Evolutionary conservation across 2,797 vertebrate species (phyloP).

Genomic region (Lepus oiostolus): DNA sequence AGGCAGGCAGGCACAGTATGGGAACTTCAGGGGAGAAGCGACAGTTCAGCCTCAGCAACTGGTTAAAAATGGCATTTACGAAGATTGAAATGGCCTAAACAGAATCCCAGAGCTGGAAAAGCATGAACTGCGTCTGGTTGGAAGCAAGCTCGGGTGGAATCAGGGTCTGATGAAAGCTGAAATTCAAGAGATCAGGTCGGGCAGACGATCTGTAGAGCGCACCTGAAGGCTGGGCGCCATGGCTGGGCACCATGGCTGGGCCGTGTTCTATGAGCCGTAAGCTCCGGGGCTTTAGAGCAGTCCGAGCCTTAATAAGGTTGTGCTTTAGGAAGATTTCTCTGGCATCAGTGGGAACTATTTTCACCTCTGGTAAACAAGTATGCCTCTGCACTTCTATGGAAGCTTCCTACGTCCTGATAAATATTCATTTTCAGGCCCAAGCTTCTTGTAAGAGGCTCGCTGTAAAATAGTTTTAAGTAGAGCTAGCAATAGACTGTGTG

Average conservation of each 20-base stretch:
- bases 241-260: background rate
- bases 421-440: constrained; percentile 71
- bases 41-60: background rate
- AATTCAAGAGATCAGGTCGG: background rate
- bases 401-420: constrained; percentile 70
- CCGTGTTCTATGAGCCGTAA: background rate
- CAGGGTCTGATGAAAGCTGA: background rate
- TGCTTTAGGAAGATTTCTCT: constrained; percentile 14
- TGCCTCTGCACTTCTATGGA: constrained; percentile 68
- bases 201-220: too few relatives aligned
- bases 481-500: background rate
- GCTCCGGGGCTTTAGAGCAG: background rate
- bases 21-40: background rate
- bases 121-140: background rate
- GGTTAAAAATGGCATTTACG: background rate
- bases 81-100: background rate
- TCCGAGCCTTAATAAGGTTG: background rate
- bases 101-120: background rate
- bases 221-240: too few relatives aligned
- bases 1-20: background rate
- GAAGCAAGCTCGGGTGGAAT: background rate
- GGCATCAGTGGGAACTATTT: constrained; percentile 21
- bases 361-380: constrained; percentile 50
- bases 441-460: constrained; percentile 81
- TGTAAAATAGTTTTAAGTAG: constrained; percentile 81